A percentile compares a stretch with the other conserved stretches of the same genome.
Evolutionary conservation across 2,888 invertebrate genomes (phyloP).

Genomic region (Dione juno): DNA sequence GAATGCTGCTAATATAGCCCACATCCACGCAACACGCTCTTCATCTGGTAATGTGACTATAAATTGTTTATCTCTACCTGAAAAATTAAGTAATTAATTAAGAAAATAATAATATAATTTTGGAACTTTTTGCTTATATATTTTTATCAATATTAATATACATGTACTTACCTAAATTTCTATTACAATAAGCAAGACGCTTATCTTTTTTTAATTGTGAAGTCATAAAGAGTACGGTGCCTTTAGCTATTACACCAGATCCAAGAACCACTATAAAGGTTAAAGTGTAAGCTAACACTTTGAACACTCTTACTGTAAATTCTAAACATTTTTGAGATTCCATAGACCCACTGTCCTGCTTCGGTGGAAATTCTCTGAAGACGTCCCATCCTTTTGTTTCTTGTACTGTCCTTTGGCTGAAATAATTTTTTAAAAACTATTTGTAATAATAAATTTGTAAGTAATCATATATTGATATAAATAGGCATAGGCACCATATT

Average conservation of each 20-base stretch:
- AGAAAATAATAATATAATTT: background rate
- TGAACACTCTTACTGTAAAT: conserved; percentile 91
- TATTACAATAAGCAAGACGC: conserved; percentile 91
- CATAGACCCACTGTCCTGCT: conserved; percentile 94
- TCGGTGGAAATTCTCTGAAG: conserved; percentile 95
- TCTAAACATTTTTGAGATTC: conserved; percentile 94
- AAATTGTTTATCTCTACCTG: conserved; percentile 94
- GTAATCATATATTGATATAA: background rate
- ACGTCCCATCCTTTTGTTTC: conserved; percentile 99
- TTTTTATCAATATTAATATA: background rate
- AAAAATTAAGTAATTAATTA: conserved; percentile 52
- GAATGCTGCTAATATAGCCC: conserved; percentile 94
- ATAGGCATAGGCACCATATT: background rate
- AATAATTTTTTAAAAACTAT: conserved; percentile 52
- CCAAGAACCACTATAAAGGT: conserved; percentile 93
- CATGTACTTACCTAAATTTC: conserved; percentile 86
- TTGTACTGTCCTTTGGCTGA: conserved; percentile 91
- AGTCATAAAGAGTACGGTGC: conserved; percentile 95
- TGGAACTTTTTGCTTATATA: background rate
- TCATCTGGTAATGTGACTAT: conserved; percentile 91
- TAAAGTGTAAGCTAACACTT: conserved; percentile 92
- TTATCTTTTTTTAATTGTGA: conserved; percentile 92
- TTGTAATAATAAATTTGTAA: background rate
- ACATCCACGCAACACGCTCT: conserved; percentile 96
- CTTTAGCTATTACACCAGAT: conserved; percentile 94